A percentile compares a stretch with the other conserved stretches of the same genome.
phyloP scores from a whole-genome alignment of 2,797 vertebrate species.

The Rachycentron canadum region DNA sequence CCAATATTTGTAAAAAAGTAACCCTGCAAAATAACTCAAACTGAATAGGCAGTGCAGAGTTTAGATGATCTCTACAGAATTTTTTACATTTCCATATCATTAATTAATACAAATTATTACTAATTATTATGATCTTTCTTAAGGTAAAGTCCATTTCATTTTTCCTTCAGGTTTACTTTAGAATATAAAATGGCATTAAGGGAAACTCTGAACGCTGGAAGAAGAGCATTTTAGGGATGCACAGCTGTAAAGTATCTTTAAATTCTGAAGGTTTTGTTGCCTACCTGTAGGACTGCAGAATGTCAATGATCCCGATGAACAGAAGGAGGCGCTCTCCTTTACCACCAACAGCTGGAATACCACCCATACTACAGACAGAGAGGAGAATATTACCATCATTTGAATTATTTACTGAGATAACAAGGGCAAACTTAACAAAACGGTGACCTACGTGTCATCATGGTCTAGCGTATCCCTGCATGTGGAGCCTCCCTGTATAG shows the following conservation, averaged over 20 bases:
- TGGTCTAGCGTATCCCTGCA: slow-evolving; percentile 92
- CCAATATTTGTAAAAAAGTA: not conserved
- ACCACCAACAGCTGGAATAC: slow-evolving; percentile 92
- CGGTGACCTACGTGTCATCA: slow-evolving; percentile 90
- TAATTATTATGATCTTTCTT: not conserved
- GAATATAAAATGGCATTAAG: not conserved
- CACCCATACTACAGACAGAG: slow-evolving; percentile 91
- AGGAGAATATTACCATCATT: not conserved
- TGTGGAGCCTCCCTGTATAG: slow-evolving; percentile 93
- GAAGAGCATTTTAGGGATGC: too few species aligned
- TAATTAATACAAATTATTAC: not conserved
- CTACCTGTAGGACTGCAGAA: slow-evolving; percentile 97
- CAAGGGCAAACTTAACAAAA: not conserved
- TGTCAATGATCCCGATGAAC: slow-evolving; percentile 97
- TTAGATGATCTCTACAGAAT: not conserved
- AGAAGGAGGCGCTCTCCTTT: slow-evolving; percentile 94
- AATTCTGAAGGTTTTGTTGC: not conserved
- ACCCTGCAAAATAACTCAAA: not conserved
- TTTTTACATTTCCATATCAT: not conserved
- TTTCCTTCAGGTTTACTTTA: not conserved
- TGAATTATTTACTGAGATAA: not conserved
- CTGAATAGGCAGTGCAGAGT: too few species aligned
- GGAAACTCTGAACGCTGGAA: not conserved
- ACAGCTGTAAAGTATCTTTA: not conserved
- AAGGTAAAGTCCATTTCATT: not conserved